Conservation (phyloP, 2,888 invertebrate genomes). For the Thereva unica region DNA sequence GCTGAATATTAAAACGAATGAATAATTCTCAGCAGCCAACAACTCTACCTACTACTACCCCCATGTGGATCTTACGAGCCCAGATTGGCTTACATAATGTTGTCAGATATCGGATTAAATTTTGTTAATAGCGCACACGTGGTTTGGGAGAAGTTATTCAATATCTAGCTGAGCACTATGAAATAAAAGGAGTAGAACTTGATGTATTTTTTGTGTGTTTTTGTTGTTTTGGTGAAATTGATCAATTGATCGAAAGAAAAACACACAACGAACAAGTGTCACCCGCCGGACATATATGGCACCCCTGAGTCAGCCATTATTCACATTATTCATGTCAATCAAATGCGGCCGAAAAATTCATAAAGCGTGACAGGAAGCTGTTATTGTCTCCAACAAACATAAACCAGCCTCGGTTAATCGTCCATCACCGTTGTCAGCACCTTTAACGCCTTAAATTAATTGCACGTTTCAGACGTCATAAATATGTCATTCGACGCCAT, state of each 20-base stretch:
- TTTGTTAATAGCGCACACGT: too few relatives aligned
- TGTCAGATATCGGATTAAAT: too few relatives aligned
- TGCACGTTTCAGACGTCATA: constrained; percentile 41
- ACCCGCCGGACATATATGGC: constrained; percentile 28
- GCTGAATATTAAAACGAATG: too few relatives aligned
- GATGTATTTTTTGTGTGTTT: too few relatives aligned
- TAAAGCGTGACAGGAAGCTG: constrained; percentile 47
- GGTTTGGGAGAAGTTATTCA: too few relatives aligned
- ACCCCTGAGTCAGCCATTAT: constrained; percentile 25
- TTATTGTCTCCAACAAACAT: constrained; percentile 42
- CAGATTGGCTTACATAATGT: too few relatives aligned
- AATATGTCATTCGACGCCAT: constrained; percentile 40
- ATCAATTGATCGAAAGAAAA: background rate
- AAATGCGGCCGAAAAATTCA: constrained; percentile 35
- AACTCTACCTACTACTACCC: too few relatives aligned
- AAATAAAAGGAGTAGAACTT: too few relatives aligned
- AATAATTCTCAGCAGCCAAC: too few relatives aligned
- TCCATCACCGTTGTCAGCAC: constrained; percentile 28
- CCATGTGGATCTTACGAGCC: too few relatives aligned
- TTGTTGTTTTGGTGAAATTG: background rate
- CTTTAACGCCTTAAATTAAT: constrained; percentile 37
- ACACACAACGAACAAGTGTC: constrained; percentile 34
- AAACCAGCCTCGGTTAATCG: constrained; percentile 25
- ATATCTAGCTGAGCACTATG: too few relatives aligned
- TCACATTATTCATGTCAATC: constrained; percentile 29